phyloP scores from a whole-genome alignment of 2,113 vertebrate species.

The Egretta garzetta region DNA sequence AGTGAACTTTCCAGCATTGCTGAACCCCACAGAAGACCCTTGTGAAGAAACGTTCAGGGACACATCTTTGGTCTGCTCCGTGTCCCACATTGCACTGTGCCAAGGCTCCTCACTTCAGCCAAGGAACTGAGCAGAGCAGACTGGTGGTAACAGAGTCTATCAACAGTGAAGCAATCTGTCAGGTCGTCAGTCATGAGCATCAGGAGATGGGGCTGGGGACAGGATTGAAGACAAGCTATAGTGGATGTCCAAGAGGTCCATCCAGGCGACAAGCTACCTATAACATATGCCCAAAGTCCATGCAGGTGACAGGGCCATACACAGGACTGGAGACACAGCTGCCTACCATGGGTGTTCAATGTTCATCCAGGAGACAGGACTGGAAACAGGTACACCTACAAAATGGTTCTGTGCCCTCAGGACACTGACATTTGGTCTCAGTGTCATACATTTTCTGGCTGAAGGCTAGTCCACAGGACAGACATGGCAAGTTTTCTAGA shows the following conservation, averaged over 20 bases:
- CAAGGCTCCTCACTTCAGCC: neutral
- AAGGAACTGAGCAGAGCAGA: neutral
- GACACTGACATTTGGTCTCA: neutral
- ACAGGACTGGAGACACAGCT: neutral
- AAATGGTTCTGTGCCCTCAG: neutral
- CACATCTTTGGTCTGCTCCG: neutral
- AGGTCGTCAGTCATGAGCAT: neutral
- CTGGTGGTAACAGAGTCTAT: neutral
- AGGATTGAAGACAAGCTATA: neutral
- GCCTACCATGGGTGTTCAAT: neutral
- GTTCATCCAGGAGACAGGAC: neutral
- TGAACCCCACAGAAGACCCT: neutral
- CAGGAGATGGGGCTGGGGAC: neutral
- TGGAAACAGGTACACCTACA: neutral
- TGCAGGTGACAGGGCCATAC: neutral
- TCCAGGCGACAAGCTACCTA: neutral
- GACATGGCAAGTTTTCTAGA: neutral
- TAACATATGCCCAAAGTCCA: neutral
- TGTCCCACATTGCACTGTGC: neutral
- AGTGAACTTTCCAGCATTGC: neutral
- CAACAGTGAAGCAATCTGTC: neutral
- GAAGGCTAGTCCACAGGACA: neutral
- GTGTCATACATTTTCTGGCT: neutral
- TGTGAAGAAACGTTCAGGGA: neutral
- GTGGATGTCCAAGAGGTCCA: rapidly evolving